These are phyloP conservation scores for Parnassius apollo DNA, from an alignment of 2,888 invertebrate genomes.

Conservation along the genomic window DNA sequence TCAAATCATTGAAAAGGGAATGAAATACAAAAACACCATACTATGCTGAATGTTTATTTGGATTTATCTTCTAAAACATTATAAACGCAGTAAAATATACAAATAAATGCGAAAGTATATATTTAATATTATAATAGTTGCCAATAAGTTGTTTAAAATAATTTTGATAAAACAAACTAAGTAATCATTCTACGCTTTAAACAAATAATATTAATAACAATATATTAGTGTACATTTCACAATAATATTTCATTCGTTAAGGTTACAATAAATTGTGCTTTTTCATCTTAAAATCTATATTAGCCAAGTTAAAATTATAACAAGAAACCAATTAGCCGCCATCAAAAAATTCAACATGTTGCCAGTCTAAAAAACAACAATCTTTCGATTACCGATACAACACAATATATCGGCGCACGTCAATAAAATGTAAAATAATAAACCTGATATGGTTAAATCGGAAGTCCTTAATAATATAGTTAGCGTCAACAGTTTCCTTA, in stretches of 20 bases:
- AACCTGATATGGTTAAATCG: conserved; percentile 71
- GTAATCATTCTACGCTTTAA: conserved; percentile 51
- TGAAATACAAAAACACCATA: conserved; percentile 39
- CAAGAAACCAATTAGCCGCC: conserved; percentile 40
- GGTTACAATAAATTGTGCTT: conserved; percentile 77
- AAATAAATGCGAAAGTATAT: conserved; percentile 73
- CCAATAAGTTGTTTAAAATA: conserved; percentile 56
- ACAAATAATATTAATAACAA: conserved; percentile 78
- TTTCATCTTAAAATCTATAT: conserved; percentile 69
- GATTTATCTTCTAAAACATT: conserved; percentile 77
- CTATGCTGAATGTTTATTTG: conserved; percentile 81
- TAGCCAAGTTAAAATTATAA: conserved; percentile 63
- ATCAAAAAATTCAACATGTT: conserved; percentile 46
- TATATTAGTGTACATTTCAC: conserved; percentile 72
- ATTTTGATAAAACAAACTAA: conserved; percentile 54
- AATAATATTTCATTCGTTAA: conserved; percentile 41
- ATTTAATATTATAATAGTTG: conserved; percentile 47
- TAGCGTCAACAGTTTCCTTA: conserved; percentile 78
- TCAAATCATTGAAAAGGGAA: not conserved
- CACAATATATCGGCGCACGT: conserved; percentile 40
- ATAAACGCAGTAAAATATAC: conserved; percentile 76
- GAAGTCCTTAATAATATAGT: conserved; percentile 75
- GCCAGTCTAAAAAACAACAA: conserved; percentile 45
- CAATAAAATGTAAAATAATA: conserved; percentile 40
- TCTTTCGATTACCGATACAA: conserved; percentile 32